Conservation (phyloP, 2,797 vertebrate genomes). For the Lophius americanus region DNA sequence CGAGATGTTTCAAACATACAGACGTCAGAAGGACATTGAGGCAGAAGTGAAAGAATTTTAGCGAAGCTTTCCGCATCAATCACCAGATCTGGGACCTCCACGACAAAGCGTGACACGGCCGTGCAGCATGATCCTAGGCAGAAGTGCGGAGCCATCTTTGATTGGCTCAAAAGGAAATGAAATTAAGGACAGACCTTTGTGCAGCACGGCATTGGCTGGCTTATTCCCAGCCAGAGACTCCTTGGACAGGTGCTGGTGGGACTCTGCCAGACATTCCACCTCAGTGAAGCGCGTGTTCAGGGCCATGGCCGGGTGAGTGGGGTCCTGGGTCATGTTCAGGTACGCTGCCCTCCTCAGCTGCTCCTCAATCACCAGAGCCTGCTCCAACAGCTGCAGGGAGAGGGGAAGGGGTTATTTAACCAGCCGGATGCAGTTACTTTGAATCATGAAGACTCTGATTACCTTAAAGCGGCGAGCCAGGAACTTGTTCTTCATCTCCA, state of each 20-base stretch:
- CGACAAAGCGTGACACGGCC: no score
- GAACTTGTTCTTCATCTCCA: conserved; percentile 99
- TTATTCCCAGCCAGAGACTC: conserved; percentile 98
- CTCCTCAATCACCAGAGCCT: conserved; percentile 98
- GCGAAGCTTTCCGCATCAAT: no score
- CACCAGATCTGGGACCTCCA: no score
- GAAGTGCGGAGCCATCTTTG: conserved; percentile 7
- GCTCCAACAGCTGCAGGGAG: conserved; percentile 89
- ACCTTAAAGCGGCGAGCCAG: conserved; percentile 96
- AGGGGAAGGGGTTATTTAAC: neutral
- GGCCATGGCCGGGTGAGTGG: conserved; percentile 95
- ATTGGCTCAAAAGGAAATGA: neutral
- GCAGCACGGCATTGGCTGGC: conserved; percentile 95
- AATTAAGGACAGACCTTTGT: conserved; percentile 87
- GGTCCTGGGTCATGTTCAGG: conserved; percentile 98
- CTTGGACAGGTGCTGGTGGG: conserved; percentile 98
- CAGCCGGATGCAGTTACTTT: neutral
- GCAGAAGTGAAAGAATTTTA: neutral
- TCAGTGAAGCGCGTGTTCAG: conserved; percentile 95
- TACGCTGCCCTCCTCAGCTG: conserved; percentile 94
- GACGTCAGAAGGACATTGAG: neutral
- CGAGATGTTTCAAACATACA: neutral
- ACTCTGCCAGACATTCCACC: conserved; percentile 98
- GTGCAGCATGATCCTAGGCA: no score
- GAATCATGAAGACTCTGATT: conserved; percentile 20